Conservation (phyloP, 64 coral and sea anemone genomes). For the Catalaphyllia jardinei region DNA sequence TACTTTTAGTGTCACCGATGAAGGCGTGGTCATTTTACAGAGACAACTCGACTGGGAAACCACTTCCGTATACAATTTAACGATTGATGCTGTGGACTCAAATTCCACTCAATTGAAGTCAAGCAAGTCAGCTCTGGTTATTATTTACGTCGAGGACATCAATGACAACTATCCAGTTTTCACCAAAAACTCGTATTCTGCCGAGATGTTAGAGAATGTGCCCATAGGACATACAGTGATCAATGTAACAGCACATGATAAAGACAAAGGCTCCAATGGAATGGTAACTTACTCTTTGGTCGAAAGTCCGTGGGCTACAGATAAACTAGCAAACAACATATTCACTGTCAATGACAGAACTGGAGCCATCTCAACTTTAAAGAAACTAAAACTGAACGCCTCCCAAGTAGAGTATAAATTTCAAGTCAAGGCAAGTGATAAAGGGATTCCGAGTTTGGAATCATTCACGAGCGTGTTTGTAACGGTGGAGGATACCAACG, state of each 20-base stretch:
- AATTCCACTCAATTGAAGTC: no score
- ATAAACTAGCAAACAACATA: no score
- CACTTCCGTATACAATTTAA: no score
- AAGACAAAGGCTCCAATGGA: constrained; percentile 5
- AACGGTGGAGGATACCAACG: not conserved
- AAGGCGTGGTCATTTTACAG: no score
- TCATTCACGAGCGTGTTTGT: not conserved
- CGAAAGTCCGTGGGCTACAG: not conserved
- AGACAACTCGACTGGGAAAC: no score
- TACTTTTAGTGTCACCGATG: no score
- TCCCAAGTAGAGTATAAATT: not conserved
- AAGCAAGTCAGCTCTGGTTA: no score
- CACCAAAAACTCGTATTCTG: not conserved
- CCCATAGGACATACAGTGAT: not conserved
- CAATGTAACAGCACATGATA: constrained; percentile 13
- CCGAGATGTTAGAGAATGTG: not conserved
- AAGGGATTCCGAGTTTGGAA: not conserved
- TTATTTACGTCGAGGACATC: not conserved
- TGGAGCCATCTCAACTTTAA: constrained; percentile 10
- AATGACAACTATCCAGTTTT: constrained; percentile 6
- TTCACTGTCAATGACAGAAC: not conserved
- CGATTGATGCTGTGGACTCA: no score
- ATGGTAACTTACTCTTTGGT: not conserved
- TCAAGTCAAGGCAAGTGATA: not conserved
- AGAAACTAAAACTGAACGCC: constrained; percentile 1